Percentiles rank a stretch among this genome's conserved stretches.
phyloP scores from a whole-genome alignment of 2,888 invertebrate species.

The Gnatocerus cornutus region DNA sequence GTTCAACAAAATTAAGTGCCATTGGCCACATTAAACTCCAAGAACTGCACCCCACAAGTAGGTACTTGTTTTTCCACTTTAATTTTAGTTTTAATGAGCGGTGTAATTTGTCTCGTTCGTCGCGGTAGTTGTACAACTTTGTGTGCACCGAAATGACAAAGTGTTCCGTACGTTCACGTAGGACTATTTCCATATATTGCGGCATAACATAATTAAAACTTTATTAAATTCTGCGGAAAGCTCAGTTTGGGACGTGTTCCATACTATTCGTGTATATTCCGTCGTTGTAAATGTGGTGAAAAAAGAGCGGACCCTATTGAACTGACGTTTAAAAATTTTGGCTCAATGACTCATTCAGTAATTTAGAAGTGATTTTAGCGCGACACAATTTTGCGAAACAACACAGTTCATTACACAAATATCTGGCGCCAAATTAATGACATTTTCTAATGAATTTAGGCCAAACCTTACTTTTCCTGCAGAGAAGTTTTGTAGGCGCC shows the following conservation, averaged over 20 bases:
- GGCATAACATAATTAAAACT: conserved; percentile 31
- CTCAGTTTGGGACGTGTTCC: conserved; percentile 2
- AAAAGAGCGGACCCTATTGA: no score
- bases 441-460: no score
- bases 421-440: no score
- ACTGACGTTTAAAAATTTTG: no score
- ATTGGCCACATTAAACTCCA: background rate
- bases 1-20: background rate
- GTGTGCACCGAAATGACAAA: conserved; percentile 9
- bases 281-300: background rate
- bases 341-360: no score
- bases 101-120: conserved; percentile 4
- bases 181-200: conserved; percentile 19
- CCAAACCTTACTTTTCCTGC: no score
- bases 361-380: no score
- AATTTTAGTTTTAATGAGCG: background rate
- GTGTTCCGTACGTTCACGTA: background rate
- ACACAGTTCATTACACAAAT: no score
- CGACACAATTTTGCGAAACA: no score
- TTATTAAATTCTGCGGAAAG: conserved; percentile 24
- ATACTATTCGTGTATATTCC: background rate
- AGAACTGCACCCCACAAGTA: conserved; percentile 1
- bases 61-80: background rate
- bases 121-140: conserved; percentile 6
- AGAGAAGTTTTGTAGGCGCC: no score